Evolutionary conservation across 1,140 invertebrate genomes (phyloP).

Genomic region (Caerostris extrusa): DNA sequence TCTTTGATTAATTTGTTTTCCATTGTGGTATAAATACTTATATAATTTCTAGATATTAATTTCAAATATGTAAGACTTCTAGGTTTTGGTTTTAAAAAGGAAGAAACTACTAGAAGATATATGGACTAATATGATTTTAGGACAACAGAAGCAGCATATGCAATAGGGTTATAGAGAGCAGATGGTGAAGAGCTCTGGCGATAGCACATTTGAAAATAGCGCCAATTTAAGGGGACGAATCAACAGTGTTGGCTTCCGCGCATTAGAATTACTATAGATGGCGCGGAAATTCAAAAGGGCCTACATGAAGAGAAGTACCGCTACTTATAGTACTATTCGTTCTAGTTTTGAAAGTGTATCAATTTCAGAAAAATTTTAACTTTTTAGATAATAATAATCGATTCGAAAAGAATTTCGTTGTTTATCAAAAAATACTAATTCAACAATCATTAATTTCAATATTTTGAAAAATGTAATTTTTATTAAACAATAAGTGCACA

Average conservation of each 20-base stretch:
- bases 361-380: too few species aligned
- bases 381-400: too few species aligned
- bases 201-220: conserved; percentile 64
- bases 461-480: too few species aligned
- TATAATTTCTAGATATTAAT: not conserved
- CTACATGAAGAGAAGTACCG: too few species aligned
- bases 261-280: not conserved
- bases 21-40: not conserved
- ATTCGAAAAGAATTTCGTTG: too few species aligned
- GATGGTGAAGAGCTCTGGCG: conserved; percentile 64
- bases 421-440: too few species aligned
- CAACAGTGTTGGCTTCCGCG: not conserved
- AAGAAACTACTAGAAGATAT: not conserved
- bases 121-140: not conserved
- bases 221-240: conserved; percentile 61
- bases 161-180: conserved; percentile 66
- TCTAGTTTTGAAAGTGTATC: too few species aligned
- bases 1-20: too few species aligned
- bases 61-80: not conserved
- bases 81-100: not conserved
- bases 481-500: too few species aligned
- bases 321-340: too few species aligned
- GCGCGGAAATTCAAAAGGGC: not conserved
- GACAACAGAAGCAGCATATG: conserved; percentile 59
- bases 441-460: too few species aligned